Percentiles rank a stretch among this genome's conserved stretches.
phyloP scores from a whole-genome alignment of 2,797 vertebrate species.

The Ctenochaetus hawaiiensis region DNA sequence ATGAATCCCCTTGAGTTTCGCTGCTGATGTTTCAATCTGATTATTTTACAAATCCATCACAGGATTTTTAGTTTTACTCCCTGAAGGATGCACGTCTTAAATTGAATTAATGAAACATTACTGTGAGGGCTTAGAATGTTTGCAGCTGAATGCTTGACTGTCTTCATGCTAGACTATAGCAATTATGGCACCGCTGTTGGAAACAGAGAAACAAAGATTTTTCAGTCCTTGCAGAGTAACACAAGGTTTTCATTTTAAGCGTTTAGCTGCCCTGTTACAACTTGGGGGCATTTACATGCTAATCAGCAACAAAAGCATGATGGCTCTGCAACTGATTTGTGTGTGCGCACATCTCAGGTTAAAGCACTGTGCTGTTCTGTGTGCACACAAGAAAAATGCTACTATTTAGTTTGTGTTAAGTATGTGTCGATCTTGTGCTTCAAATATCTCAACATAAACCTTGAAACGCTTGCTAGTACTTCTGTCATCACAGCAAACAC shows the following conservation, averaged over 20 bases:
- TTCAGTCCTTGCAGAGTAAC: slow-evolving; percentile 55
- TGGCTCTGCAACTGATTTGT: slow-evolving; percentile 62
- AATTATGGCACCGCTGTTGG: slow-evolving; percentile 64
- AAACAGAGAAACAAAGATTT: slow-evolving; percentile 46
- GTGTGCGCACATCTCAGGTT: slow-evolving; percentile 35
- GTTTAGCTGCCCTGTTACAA: slow-evolving; percentile 55
- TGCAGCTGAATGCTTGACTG: slow-evolving; percentile 52
- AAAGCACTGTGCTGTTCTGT: slow-evolving; percentile 5
- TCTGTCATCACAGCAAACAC: slow-evolving; percentile 26
- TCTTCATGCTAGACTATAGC: slow-evolving; percentile 47
- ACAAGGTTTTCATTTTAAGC: slow-evolving; percentile 72
- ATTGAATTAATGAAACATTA: slow-evolving; percentile 61
- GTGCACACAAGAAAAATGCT: neutral
- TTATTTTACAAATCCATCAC: slow-evolving; percentile 71
- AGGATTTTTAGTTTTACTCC: slow-evolving; percentile 37
- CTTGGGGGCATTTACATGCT: slow-evolving; percentile 64
- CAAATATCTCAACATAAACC: slow-evolving; percentile 18
- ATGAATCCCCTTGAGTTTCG: slow-evolving; percentile 44
- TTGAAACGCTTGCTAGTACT: slow-evolving; percentile 17
- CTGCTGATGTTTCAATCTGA: slow-evolving; percentile 47
- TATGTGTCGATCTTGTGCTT: slow-evolving; percentile 9
- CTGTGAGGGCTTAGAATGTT: slow-evolving; percentile 42
- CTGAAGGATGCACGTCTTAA: slow-evolving; percentile 49
- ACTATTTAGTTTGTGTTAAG: slow-evolving; percentile 8
- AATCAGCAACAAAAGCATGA: slow-evolving; percentile 72